These are phyloP conservation scores for Pelagia noctiluca DNA, from an alignment of 30 jellyfish, hydroid and myxozoan genomes.

Conservation along the genomic window DNA sequence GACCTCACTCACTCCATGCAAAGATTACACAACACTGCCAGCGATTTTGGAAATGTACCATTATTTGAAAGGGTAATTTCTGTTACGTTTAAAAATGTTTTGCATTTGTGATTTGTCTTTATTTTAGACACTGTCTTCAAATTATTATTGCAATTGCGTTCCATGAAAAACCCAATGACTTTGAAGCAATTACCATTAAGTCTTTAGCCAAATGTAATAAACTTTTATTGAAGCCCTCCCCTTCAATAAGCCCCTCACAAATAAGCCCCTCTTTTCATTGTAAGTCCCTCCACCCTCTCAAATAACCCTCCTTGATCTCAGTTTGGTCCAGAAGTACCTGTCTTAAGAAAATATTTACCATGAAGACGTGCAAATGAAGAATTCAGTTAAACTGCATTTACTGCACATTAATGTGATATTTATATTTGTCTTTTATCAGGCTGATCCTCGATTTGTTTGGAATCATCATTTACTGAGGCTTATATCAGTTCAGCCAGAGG, in stretches of 20 bases:
- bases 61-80: slow-evolving; percentile 92
- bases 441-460: slow-evolving; percentile 95
- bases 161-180: too few species aligned
- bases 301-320: too few species aligned
- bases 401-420: neutral
- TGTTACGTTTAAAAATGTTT: neutral
- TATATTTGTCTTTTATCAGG: slow-evolving; percentile 34
- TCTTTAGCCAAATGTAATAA: too few species aligned
- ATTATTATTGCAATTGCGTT: too few species aligned
- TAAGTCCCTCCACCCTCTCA: too few species aligned
- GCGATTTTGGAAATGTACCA: slow-evolving; percentile 82
- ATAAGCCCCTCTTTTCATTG: too few species aligned
- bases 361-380: too few species aligned
- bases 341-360: too few species aligned
- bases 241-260: too few species aligned
- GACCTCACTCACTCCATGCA: slow-evolving; percentile 93
- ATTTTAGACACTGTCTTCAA: neutral
- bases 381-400: neutral
- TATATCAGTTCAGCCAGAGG: slow-evolving; percentile 96
- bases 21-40: slow-evolving; percentile 84
- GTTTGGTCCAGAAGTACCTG: too few species aligned
- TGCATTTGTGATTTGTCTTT: neutral
- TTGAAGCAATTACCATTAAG: too few species aligned
- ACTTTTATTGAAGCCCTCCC: too few species aligned
- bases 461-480: slow-evolving; percentile 76